Evolutionary conservation across 2,113 vertebrate species (phyloP), one percentile per base, ranked within the genome.

Genomic region (Paracanthobrama guichenoti): DNA sequence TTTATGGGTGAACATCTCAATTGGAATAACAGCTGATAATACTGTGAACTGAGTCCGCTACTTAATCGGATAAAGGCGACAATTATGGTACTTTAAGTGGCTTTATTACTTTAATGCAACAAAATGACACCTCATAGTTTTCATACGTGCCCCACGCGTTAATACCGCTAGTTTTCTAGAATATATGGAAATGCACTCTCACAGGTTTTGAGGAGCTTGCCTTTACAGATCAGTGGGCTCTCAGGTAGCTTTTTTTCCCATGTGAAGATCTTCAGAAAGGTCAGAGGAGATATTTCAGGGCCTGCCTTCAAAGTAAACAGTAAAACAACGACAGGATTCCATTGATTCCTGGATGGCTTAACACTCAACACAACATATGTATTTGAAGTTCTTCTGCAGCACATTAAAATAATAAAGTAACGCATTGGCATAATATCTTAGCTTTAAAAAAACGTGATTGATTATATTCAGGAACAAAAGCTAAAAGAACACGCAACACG

Each of bases 71-170:
- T n/a, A 28, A 75, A 18, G 2, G n/a, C 6, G 3, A 81, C 26
- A 7, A n/a, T 73, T 59, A 18, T 60, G 48, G 55, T 78, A 69
- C n/a, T 64, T 69, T 2, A 73, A 74, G 75, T 79, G 67, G 44
- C 66, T 74, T 86, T 31, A 66, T 67, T 86, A 78, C 14, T 72
- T 74, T 26, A 81, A 76, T 20, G 59, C 48, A 62, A 28, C 26
- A 60, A 50, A 60, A 31, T 84, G 44, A 42, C 31, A 64, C 13
- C 11, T 11, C 48, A 9, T 16, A 57, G 31, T 26, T 66, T 18
- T 39, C 26, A 3, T 26, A 39, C 44, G 78, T 39, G 20, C 11
- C 13, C 13, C 39, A 71, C 35, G 39, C 13, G 66, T 66, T 24
- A 24, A 4, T 8, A 73, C 20, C 26, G 3, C 57, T 72, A 39